phyloP scores from a whole-genome alignment of 2,888 invertebrate genomes.

The Leptinotarsa rubiginosa region DNA sequence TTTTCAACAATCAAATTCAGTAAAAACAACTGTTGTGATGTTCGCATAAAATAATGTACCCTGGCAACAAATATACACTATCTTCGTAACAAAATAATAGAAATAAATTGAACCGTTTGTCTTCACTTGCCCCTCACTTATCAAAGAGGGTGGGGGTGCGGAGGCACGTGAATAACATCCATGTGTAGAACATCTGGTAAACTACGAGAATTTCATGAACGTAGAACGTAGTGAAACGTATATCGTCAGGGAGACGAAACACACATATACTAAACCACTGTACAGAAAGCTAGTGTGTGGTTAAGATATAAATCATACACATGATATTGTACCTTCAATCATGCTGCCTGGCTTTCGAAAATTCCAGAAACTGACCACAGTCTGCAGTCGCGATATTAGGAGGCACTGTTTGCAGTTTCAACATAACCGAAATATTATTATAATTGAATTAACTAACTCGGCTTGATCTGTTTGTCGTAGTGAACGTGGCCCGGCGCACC shows the following conservation, averaged over 20 bases:
- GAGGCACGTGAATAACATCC: constrained; percentile 7
- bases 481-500: constrained; percentile 53
- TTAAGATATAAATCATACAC: constrained; percentile 6
- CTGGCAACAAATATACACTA: constrained; percentile 2
- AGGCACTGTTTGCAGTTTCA: constrained; percentile 57
- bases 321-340: constrained; percentile 39
- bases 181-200: constrained; percentile 14
- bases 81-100: neutral
- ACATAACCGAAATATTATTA: constrained; percentile 51
- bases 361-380: constrained; percentile 27
- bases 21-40: neutral
- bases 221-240: neutral
- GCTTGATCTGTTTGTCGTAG: constrained; percentile 58
- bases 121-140: constrained; percentile 10
- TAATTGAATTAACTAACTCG: constrained; percentile 1
- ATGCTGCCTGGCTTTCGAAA: constrained; percentile 37
- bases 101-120: neutral
- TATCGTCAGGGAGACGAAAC: constrained; percentile 15
- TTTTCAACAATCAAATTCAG: too few species aligned
- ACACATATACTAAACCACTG: neutral
- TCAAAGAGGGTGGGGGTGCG: neutral
- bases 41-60: neutral
- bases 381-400: constrained; percentile 31
- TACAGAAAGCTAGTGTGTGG: constrained; percentile 4
- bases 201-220: neutral